Evolutionary conservation across 2,113 vertebrate species (phyloP).

Genomic region (Ceuthmochares aereus): DNA sequence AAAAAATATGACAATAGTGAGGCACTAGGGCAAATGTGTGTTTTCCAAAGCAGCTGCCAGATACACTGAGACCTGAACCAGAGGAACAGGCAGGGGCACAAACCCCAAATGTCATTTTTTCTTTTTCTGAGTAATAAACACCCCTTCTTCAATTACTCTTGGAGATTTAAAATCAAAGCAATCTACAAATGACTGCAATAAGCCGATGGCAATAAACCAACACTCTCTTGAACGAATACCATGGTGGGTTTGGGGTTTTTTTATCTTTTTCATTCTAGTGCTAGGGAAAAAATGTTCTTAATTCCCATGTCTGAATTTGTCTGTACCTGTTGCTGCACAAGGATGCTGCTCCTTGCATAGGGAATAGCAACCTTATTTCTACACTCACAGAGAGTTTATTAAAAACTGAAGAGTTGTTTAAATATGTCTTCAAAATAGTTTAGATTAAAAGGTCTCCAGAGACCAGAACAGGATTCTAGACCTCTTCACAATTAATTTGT

Average conservation of each 20-base stretch:
- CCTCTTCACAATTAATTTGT: not conserved
- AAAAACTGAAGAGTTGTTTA: not conserved
- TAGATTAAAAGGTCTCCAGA: not conserved
- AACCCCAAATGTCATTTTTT: not conserved
- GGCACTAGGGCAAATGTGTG: not conserved
- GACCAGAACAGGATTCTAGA: not conserved
- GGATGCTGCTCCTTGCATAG: not conserved
- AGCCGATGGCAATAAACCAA: not conserved
- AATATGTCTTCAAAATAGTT: not conserved
- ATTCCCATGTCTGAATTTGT: not conserved
- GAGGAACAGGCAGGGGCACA: not conserved
- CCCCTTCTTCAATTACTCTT: not conserved
- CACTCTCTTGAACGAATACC: not conserved
- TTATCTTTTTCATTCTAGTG: not conserved
- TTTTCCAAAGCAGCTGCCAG: not conserved
- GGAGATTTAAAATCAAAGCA: not conserved
- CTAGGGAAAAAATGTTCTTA: not conserved
- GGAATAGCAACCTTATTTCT: not conserved
- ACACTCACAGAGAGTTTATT: not conserved
- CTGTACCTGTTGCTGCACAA: not conserved
- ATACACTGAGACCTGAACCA: not conserved
- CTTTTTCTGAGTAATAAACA: not conserved
- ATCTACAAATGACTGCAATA: not conserved
- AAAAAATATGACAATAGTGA: not conserved
- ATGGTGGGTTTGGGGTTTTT: not conserved